Evolutionary conservation across 1,140 invertebrate species (phyloP), one percentile per base, ranked within the genome.

Genomic region (Sinonovacula constricta): DNA sequence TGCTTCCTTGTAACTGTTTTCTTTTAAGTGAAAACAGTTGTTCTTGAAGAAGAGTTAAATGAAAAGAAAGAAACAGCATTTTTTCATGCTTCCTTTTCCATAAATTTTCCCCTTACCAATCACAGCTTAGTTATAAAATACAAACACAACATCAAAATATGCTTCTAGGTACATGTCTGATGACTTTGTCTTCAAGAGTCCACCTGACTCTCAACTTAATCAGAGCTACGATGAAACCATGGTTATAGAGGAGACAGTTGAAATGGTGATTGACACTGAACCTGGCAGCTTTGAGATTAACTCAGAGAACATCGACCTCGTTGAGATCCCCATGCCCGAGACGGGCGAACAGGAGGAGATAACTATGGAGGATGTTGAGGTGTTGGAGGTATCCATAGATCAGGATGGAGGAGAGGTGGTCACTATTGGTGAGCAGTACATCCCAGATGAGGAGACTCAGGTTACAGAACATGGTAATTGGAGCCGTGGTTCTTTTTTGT

Each of bases 171-270:
- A 91, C 74, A 83, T 86, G 12, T 91, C 90, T 7, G 90, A 89
- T 59, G 91, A 92, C 66, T 92, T 91, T 74, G 87, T 86, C n/a
- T 91, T 90, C 60, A 88, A 87, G 59, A 86, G 85, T 60, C 81
- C 84, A 36, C 83, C 82, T 0, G 83, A 78, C 60, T 78, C 81
- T 45, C 56, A 66, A 33, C 60, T 70, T 2, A 86, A 79, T 74
- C 81, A 86, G 31, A 84, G 77, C 54, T 85, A 87, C 34, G 76
- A 80, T 26, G 83, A 81, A 18, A 57, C 74, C 22, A 72, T 83
- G 5, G 78, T 82, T 10, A 81, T 84, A 31, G 84, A 83, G 49
- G 85, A 84, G 69, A 84, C 81, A 34, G 82, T 87, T 15, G 83
- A 83, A n/a, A 78, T 79, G 22, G 80, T 80, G 28, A 80, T 75